Base-by-base conservation (phyloP, 2,888 invertebrate genomes). In the Aporophyla nigra region DNA sequence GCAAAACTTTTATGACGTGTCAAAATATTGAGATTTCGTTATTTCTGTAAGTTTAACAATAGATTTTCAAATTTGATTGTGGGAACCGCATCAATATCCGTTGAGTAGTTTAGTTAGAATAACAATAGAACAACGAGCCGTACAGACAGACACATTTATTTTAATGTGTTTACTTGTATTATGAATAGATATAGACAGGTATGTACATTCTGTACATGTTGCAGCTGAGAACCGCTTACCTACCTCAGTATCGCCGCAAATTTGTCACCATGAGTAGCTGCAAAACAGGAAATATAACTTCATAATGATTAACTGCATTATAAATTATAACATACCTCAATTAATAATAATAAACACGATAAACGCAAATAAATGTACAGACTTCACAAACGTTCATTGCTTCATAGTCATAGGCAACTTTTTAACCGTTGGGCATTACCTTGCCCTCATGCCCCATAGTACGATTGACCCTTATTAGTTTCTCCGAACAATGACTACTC, bases 391-490 rank as follows among this genome's bases (percentile, higher is more conserved):
- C 21, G 19, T 46, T 40, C 0, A 46, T 6, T 16, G 14, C 16
- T 53, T 43, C 43, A 46, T n/a, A 24, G 40, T 43, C 43, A 46
- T n/a, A 24, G 40, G 40, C 5, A 24, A 16, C 24, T 62, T 73
- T 21, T 53, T 27, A 21, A 9, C 40, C 24, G n/a, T 43, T 4
- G 21, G 16, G 16, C 16, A 61, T 46, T 46, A 12, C 68, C 53
- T 54, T 73, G 76, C n/a, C 66, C 62, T 33, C 70, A 43, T 81
- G 76, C 24, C 69, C 33, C 53, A 51, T 70, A 54, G 61, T 46
- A 66, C 59, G 56, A 80, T 72, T 81, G 84, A 86, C 62, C 81
- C 76, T 62, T 61, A 51, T 68, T 68, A 70, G 59, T 70, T 70
- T n/a, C 56, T 61, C 67, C 33, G 61, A 72, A 53, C 72, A 76